Percentiles rank a stretch among this genome's conserved stretches.
These are phyloP conservation scores for Coregonus clupeaformis DNA, from an alignment of 2,113 vertebrate species.

Conservation along the genomic window DNA sequence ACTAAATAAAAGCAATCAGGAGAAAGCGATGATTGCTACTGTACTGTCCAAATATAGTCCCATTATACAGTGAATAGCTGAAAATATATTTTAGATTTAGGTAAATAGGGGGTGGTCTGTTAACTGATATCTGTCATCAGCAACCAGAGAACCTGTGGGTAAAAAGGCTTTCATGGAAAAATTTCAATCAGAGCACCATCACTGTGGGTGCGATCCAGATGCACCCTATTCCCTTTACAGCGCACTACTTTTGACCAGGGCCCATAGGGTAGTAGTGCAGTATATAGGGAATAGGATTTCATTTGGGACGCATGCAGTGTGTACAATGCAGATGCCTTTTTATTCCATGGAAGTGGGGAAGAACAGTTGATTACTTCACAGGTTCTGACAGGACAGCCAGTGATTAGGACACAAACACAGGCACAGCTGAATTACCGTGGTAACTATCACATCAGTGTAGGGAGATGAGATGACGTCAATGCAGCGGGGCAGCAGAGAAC, in stretches of 20 bases:
- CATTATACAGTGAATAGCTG: not conserved
- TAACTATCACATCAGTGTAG: not conserved
- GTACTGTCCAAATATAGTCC: not conserved
- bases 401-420: conserved; percentile 18
- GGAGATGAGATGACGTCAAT: not conserved
- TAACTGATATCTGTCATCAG: conserved; percentile 35
- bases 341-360: conserved; percentile 18
- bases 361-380: conserved; percentile 32
- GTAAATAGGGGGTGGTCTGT: not conserved
- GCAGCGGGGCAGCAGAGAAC: not conserved
- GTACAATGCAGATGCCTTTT: conserved; percentile 38
- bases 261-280: too few relatives aligned
- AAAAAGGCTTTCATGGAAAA: conserved; percentile 37
- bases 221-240: too few relatives aligned
- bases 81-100: not conserved
- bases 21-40: conserved; percentile 9
- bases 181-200: conserved; percentile 25
- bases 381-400: conserved; percentile 25
- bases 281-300: too few relatives aligned
- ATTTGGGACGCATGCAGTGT: conserved; percentile 33
- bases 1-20: conserved; percentile 23
- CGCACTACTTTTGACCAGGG: too few relatives aligned
- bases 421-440: conserved; percentile 5
- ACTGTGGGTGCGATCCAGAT: not conserved
- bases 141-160: conserved; percentile 2